Evolutionary conservation across 2,888 invertebrate genomes (phyloP), one percentile per base, ranked within the genome.

Genomic region (Sphinx pinastri): DNA sequence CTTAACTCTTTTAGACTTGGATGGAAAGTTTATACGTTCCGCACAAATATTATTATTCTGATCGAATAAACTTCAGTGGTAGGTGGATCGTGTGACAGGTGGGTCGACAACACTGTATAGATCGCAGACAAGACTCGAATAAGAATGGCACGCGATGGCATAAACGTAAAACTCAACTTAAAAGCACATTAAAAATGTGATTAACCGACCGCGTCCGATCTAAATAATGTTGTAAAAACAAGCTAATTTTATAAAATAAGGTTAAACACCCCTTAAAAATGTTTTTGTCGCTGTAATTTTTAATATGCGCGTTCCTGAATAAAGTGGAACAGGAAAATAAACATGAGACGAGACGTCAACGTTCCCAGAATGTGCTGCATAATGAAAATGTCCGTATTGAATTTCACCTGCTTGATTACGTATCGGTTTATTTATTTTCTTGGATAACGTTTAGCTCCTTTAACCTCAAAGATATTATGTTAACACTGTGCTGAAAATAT

Each of bases 291-390:
- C 71, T 70, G 63, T 71, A 77, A 76, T 72, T 77, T 38, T 76
- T 76, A 78, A 77, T 74, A 72, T 68, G 71, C 67, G 70, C 55
- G 67, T 68, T 59, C 55, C 49, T 71, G 70, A 67, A 69, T 59
- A 70, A 83, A 85, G 76, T 80, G 78, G 84, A 69, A 76, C 84
- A 82, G 77, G 81, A 82, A 82, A 84, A 84, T 82, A 81, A 80
- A 76, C 71, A 70, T 75, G 75, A 77, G 71, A 74, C 75, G 75
- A 77, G 71, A 74, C 69, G 45, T 74, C 74, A 75, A 77, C 73
- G 75, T 72, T 74, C 75, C 57, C 71, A 68, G 70, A 75, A 63
- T 69, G 59, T 58, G 68, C 16, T 38, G 59, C 19, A 68, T 74
- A 75, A 77, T 73, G 58, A 73, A 72, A 71, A 52, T 14, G 16